phyloP scores from a whole-genome alignment of 2,797 vertebrate genomes.

The Chloroceryle amazona region DNA sequence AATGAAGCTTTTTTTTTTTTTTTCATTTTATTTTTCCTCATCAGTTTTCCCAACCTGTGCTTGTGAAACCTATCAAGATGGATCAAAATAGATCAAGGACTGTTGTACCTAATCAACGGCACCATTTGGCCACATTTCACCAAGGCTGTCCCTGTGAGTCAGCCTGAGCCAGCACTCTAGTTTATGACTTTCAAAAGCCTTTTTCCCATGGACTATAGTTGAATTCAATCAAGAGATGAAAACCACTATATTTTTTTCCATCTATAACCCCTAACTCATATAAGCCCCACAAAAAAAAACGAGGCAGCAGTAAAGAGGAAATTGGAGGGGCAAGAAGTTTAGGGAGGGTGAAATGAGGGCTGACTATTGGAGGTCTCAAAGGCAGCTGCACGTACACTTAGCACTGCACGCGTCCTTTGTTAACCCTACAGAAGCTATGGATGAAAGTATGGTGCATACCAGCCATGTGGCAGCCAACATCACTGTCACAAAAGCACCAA shows the following conservation, averaged over 20 bases:
- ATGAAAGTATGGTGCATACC: neutral
- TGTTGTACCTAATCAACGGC: neutral
- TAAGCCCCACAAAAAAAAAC: neutral
- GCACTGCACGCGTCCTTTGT: neutral
- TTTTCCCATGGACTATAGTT: neutral
- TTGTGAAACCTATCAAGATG: conserved; percentile 3
- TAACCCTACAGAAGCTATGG: neutral
- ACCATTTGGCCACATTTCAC: neutral
- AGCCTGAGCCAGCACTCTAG: neutral
- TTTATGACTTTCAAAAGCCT: conserved; percentile 11
- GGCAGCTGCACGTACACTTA: fast-evolving
- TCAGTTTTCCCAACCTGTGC: neutral
- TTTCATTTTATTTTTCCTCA: neutral
- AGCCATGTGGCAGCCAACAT: neutral
- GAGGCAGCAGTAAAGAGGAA: neutral
- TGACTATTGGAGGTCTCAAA: neutral
- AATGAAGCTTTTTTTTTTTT: neutral
- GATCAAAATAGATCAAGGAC: conserved; percentile 22
- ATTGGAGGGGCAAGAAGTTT: neutral
- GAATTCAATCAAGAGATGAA: neutral
- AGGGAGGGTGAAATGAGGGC: neutral
- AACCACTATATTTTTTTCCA: neutral
- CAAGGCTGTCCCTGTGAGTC: neutral
- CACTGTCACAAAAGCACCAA: neutral
- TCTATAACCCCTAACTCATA: neutral